Evolutionary conservation across 2,797 vertebrate genomes (phyloP).

Genomic region (Macroramphosus scolopax): DNA sequence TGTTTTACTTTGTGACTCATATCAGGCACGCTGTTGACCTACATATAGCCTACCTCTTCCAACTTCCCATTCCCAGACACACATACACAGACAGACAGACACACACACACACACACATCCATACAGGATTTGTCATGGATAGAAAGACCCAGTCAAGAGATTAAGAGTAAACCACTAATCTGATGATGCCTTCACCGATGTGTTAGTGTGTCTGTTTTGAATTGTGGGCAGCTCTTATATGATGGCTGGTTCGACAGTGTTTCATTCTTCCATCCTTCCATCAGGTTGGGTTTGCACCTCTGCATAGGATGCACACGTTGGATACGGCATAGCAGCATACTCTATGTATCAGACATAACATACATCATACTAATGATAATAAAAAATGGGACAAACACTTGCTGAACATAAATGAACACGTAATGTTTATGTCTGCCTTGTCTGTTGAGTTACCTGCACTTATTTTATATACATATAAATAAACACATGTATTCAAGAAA

Average conservation of each 20-base stretch:
- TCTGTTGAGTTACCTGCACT: too few relatives aligned
- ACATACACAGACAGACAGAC: conserved; percentile 21
- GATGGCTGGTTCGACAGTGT: conserved; percentile 27
- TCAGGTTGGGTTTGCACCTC: too few relatives aligned
- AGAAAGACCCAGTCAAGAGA: conserved; percentile 66
- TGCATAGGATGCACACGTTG: too few relatives aligned
- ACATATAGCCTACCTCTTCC: conserved; percentile 57
- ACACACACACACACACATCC: too few relatives aligned
- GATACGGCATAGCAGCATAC: too few relatives aligned
- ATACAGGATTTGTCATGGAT: conserved; percentile 67
- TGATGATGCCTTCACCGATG: conserved; percentile 53
- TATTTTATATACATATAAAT: too few relatives aligned
- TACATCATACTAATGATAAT: too few relatives aligned
- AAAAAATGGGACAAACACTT: too few relatives aligned
- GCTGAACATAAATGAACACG: too few relatives aligned
- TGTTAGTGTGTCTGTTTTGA: conserved; percentile 52
- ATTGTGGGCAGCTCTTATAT: conserved; percentile 53
- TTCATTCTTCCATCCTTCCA: conserved; percentile 41
- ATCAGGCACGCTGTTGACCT: conserved; percentile 50
- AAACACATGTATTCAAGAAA: too few relatives aligned
- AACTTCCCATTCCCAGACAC: conserved; percentile 31
- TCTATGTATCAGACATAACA: too few relatives aligned
- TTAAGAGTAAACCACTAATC: conserved; percentile 75
- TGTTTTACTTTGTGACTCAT: conserved; percentile 20
- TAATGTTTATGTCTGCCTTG: too few relatives aligned